These are phyloP conservation scores for Erpobdella octoculata DNA, from an alignment of 2,888 invertebrate genomes.

Conservation along the genomic window DNA sequence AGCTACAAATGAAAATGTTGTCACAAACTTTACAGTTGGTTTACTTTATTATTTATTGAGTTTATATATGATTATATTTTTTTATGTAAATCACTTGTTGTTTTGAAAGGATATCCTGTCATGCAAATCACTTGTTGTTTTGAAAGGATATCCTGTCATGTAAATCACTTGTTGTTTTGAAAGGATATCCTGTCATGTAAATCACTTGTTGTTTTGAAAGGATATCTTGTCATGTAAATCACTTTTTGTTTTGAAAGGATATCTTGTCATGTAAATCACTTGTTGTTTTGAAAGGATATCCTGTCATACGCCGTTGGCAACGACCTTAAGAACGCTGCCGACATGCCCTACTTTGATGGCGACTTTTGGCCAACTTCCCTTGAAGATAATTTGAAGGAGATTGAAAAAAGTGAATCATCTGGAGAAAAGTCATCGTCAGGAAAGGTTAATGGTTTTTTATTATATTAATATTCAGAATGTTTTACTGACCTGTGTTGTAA, in stretches of 20 bases:
- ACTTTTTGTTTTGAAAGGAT: too few relatives aligned
- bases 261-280: not conserved
- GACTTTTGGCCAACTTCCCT: conserved; percentile 99
- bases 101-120: too few relatives aligned
- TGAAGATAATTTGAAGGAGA: conserved; percentile 62
- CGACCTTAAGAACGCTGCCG: conserved; percentile 62
- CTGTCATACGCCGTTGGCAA: conserved; percentile 98
- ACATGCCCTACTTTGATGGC: conserved; percentile 57
- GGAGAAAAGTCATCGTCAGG: conserved; percentile 12
- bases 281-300: conserved; percentile 52
- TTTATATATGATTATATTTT: too few relatives aligned
- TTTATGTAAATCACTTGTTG: too few relatives aligned
- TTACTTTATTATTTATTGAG: too few relatives aligned
- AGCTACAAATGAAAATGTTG: conserved; percentile 88
- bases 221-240: too few relatives aligned
- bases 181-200: too few relatives aligned
- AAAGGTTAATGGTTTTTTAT: not conserved
- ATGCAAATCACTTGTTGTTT: too few relatives aligned
- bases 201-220: too few relatives aligned
- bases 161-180: too few relatives aligned
- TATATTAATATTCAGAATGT: not conserved
- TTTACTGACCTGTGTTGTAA: not conserved
- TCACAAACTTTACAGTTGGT: conserved; percentile 84
- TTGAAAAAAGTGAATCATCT: conserved; percentile 15
- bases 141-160: too few relatives aligned